Conservation (phyloP, 1,140 invertebrate species). For the Lepidurus packardi region DNA sequence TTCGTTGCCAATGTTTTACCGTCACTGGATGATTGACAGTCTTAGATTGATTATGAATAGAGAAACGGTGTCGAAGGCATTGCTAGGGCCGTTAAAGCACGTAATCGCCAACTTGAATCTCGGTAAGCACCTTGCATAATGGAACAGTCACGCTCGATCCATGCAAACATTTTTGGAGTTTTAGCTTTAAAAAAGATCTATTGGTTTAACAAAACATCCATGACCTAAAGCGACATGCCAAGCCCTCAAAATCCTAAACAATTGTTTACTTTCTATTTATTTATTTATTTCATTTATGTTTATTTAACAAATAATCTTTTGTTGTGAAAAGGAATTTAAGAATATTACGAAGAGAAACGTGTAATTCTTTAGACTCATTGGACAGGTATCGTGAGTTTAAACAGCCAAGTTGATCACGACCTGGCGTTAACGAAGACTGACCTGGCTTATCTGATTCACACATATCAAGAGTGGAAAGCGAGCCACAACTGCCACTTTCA, state of each 20-base stretch:
- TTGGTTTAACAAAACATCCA: not conserved
- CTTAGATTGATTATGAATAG: slow-evolving; percentile 37
- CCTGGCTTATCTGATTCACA: slow-evolving; percentile 41
- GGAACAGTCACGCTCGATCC: slow-evolving; percentile 1
- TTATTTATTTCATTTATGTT: too few relatives aligned
- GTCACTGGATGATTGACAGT: slow-evolving; percentile 37
- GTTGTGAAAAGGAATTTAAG: not conserved
- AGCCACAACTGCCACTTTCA: not conserved
- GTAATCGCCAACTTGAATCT: slow-evolving; percentile 35
- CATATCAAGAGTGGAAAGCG: slow-evolving; percentile 39
- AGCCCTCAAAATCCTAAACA: too few relatives aligned
- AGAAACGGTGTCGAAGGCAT: slow-evolving; percentile 36
- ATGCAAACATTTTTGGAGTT: not conserved
- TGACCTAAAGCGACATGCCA: not conserved
- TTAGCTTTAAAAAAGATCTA: not conserved
- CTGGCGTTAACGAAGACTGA: slow-evolving; percentile 43
- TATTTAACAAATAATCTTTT: too few relatives aligned
- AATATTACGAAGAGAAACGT: not conserved
- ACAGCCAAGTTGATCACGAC: slow-evolving; percentile 40
- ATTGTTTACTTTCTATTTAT: too few relatives aligned
- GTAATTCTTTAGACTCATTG: slow-evolving; percentile 36
- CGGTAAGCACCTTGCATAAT: slow-evolving; percentile 37
- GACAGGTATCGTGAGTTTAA: slow-evolving; percentile 37
- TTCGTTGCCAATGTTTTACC: slow-evolving; percentile 36
- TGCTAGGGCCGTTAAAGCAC: slow-evolving; percentile 37